Evolutionary conservation across 2,113 vertebrate genomes (phyloP).

Genomic region (Sturnira hondurensis): DNA sequence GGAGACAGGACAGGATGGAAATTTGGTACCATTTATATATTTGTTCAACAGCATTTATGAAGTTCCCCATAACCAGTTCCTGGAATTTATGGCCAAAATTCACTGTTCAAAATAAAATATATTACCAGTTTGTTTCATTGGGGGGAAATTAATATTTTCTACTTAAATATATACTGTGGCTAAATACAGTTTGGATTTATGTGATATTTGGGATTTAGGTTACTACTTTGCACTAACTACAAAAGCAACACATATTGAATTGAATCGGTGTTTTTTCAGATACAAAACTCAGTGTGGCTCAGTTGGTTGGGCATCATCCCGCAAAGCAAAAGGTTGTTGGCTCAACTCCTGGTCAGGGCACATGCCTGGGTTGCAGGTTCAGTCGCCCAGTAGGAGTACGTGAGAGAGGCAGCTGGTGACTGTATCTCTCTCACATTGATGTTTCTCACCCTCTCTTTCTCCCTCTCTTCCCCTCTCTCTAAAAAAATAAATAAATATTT

Average conservation of each 20-base stretch:
- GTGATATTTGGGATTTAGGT: constrained; percentile 17
- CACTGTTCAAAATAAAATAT: constrained; percentile 16
- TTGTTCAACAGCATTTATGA: not conserved
- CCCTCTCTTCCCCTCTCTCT: too few species aligned
- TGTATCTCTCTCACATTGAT: too few species aligned
- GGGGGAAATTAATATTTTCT: not conserved
- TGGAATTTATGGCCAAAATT: constrained; percentile 9
- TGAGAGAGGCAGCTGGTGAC: too few species aligned
- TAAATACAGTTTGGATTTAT: not conserved
- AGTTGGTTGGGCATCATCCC: too few species aligned
- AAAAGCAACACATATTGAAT: not conserved
- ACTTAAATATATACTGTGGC: not conserved
- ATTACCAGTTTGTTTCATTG: not conserved
- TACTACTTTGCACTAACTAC: not conserved
- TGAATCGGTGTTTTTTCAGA: not conserved
- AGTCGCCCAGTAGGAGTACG: too few species aligned
- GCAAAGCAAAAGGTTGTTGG: too few species aligned
- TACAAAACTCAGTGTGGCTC: not conserved
- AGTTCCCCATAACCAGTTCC: not conserved
- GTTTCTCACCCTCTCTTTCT: too few species aligned
- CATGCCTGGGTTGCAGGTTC: too few species aligned
- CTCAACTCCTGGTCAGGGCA: too few species aligned
- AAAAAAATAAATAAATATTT: too few species aligned
- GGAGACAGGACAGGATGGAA: not conserved
- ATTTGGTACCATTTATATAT: not conserved